Conservation (phyloP, 1,140 invertebrate species). For the Oedothorax gibbosus region DNA sequence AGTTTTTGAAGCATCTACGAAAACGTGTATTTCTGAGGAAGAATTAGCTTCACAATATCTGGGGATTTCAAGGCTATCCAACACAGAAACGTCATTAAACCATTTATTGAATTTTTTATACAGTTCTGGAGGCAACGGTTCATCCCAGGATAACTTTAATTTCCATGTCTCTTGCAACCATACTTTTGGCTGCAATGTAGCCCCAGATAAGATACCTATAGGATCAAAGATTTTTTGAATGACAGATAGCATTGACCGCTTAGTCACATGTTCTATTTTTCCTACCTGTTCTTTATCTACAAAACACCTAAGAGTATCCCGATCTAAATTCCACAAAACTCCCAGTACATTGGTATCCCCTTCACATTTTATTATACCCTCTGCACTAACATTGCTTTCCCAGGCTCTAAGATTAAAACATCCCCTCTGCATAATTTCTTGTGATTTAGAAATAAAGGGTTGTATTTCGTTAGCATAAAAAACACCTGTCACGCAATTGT, state of each 20-base stretch:
- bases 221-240: conserved; percentile 26
- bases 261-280: not conserved
- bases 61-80: not conserved
- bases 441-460: not conserved
- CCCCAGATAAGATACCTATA: not conserved
- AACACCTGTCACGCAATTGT: conserved; percentile 20
- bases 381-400: not conserved
- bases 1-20: conserved; percentile 1
- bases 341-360: not conserved
- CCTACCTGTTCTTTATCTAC: not conserved
- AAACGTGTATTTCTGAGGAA: not conserved
- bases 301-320: not conserved
- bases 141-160: conserved; percentile 2
- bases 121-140: not conserved
- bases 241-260: not conserved
- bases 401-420: conserved; percentile 23
- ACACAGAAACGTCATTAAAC: not conserved
- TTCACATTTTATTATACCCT: not conserved
- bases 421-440: not conserved
- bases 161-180: not conserved
- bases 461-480: not conserved
- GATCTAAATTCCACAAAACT: not conserved
- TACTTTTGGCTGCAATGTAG: not conserved
- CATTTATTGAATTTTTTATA: not conserved
- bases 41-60: not conserved